Conservation (phyloP, 1,140 invertebrate genomes). For the Medauroidea extradentata region DNA sequence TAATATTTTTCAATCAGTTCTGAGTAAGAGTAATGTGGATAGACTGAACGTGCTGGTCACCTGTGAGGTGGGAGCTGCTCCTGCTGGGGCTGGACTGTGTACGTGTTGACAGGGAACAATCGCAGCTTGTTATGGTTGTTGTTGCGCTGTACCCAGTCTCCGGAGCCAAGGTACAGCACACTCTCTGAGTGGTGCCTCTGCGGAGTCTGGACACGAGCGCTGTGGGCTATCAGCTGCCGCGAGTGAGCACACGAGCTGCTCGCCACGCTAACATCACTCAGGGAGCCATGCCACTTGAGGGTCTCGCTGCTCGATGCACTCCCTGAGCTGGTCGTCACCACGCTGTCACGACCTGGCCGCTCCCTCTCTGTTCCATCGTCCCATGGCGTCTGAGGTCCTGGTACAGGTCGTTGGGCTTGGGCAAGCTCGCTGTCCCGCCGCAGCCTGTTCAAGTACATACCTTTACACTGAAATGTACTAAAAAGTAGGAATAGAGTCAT, state of each 20-base stretch:
- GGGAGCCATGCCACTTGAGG: slow-evolving; percentile 75
- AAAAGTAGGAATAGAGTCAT: no score
- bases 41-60: no score
- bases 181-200: slow-evolving; percentile 78
- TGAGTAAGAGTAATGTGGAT: no score
- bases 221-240: slow-evolving; percentile 70
- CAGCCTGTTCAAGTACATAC: slow-evolving; percentile 56
- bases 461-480: no score
- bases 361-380: neutral
- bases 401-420: neutral
- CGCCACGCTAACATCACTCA: slow-evolving; percentile 68
- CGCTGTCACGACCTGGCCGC: slow-evolving; percentile 57
- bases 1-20: no score
- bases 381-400: slow-evolving; percentile 13
- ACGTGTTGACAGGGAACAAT: slow-evolving; percentile 55
- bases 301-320: slow-evolving; percentile 72
- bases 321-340: slow-evolving; percentile 52
- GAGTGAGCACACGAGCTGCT: slow-evolving; percentile 43
- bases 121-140: slow-evolving; percentile 40
- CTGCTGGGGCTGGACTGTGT: slow-evolving; percentile 48
- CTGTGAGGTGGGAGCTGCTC: slow-evolving; percentile 18
- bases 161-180: slow-evolving; percentile 59
- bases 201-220: slow-evolving; percentile 71
- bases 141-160: slow-evolving; percentile 32
- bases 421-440: slow-evolving; percentile 30